Evolutionary conservation across 2,888 invertebrate species (phyloP).

Genomic region (Germaria angustata): DNA sequence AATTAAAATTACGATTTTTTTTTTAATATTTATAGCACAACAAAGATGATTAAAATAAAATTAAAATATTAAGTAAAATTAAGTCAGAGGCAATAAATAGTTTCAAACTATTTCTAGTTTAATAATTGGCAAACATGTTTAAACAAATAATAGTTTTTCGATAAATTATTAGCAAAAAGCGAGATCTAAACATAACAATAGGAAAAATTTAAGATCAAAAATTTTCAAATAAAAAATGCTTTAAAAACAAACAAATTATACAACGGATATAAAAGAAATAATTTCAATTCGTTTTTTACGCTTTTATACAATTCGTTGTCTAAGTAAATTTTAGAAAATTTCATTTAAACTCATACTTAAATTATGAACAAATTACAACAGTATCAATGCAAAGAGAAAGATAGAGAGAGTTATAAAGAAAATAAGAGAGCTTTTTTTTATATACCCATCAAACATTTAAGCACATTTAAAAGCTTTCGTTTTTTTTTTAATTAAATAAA

Average conservation of each 20-base stretch:
- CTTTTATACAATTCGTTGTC: constrained; percentile 63
- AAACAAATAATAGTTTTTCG: constrained; percentile 15
- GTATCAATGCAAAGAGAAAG: constrained; percentile 61
- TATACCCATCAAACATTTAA: constrained; percentile 44
- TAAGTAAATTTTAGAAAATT: constrained; percentile 25
- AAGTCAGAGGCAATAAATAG: constrained; percentile 48
- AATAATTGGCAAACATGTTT: constrained; percentile 54
- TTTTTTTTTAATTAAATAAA: constrained; percentile 6
- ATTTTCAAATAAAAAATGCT: constrained; percentile 30
- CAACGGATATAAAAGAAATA: constrained; percentile 35
- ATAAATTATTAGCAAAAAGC: constrained; percentile 37
- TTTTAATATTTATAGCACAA: constrained; percentile 31
- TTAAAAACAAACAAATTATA: constrained; percentile 35
- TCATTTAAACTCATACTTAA: constrained; percentile 34
- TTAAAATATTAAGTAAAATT: constrained; percentile 15
- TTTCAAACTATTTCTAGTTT: constrained; percentile 39
- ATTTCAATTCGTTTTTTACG: constrained; percentile 35
- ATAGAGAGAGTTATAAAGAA: constrained; percentile 33
- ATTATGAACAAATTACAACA: constrained; percentile 52
- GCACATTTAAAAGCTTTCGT: constrained; percentile 50
- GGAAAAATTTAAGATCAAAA: constrained; percentile 37
- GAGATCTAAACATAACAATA: constrained; percentile 62
- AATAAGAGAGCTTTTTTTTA: constrained; percentile 41
- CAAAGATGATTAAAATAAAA: constrained; percentile 11
- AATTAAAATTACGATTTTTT: not conserved